Evolutionary conservation across 2,113 vertebrate species (phyloP), one percentile per base, ranked within the genome.

Genomic region (Zapus hudsonius): DNA sequence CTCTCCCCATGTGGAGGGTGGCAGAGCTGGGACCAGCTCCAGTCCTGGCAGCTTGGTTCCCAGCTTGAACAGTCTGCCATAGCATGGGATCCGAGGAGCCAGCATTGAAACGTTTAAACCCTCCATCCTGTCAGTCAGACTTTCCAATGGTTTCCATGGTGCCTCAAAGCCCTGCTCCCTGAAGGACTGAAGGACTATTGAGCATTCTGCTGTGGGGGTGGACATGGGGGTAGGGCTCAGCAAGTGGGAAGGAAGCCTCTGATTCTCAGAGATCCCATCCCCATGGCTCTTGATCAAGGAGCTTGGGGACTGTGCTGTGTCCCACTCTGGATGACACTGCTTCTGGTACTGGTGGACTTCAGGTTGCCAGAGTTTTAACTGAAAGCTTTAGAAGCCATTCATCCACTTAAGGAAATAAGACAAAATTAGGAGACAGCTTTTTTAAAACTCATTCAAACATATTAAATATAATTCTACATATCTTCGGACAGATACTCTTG

Each of bases 1-100:
- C 22, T 22, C 0, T 2, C 38, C 22, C 40, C 0, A 0, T 0
- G 2, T 36, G 61, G 81, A 42, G 33, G 42, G 63, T 3, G 9
- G 13, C 7, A 36, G 67, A 2, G 7, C 74, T 8, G 36, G 57
- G 57, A 22, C 5, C 1, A 20, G 78, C 31, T 61, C 36, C 15
- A 64, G 19, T 64, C 44, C 36, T 25, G 27, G n/a, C 15, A 11
- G 2, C 73, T 63, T 63, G 2, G 11, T 22, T 74, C 38, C 40
- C 13, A n/a, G 40, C 12, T 29, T 6, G 31, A 63, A 33, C 31
- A 15, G 72, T 59, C 20, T 13, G 3, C 36, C 64, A 0, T 27
- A 15, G 22, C 2, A 0, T 40, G 0, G 1, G 20, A 20, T 59
- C 31, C 36, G 31, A 25, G 76, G 40, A 79, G 3, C 5, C 57